phyloP scores from a whole-genome alignment of 2,888 invertebrate genomes.

The Ornithoptera priamus region DNA sequence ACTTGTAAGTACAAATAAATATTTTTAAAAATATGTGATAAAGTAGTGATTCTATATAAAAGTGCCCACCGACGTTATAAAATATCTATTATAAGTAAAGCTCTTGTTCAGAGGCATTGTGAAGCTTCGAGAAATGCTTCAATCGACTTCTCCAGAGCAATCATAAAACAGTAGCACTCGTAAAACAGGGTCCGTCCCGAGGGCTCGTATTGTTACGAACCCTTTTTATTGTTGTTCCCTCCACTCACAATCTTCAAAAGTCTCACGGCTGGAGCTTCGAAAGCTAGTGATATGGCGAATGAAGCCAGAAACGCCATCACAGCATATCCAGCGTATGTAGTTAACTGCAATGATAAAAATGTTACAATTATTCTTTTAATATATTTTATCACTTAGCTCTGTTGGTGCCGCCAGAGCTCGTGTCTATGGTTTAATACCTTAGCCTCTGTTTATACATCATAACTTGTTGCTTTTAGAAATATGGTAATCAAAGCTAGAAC shows the following conservation, averaged over 20 bases:
- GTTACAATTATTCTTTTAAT: not conserved
- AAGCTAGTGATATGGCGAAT: constrained; percentile 87
- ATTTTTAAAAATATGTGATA: not conserved
- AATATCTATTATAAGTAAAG: constrained; percentile 34
- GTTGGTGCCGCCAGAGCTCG: too few species aligned
- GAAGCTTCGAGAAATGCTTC: constrained; percentile 27
- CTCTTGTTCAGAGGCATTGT: constrained; percentile 34
- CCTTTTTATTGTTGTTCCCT: constrained; percentile 56
- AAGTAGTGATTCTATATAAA: not conserved
- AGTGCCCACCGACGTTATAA: not conserved
- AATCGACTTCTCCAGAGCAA: constrained; percentile 14
- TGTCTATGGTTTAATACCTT: too few species aligned
- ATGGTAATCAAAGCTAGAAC: too few species aligned
- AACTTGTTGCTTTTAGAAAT: too few species aligned
- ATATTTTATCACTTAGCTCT: too few species aligned
- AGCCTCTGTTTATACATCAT: too few species aligned
- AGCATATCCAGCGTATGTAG: constrained; percentile 87
- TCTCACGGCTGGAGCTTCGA: constrained; percentile 91
- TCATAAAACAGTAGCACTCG: not conserved
- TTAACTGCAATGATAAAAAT: constrained; percentile 51
- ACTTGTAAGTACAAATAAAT: not conserved
- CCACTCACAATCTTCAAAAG: constrained; percentile 84
- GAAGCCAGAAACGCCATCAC: constrained; percentile 88
- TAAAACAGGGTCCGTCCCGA: constrained; percentile 3
- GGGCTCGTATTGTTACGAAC: constrained; percentile 40